Conservation (phyloP, 2,888 invertebrate species). For the Noctua fimbriata region DNA sequence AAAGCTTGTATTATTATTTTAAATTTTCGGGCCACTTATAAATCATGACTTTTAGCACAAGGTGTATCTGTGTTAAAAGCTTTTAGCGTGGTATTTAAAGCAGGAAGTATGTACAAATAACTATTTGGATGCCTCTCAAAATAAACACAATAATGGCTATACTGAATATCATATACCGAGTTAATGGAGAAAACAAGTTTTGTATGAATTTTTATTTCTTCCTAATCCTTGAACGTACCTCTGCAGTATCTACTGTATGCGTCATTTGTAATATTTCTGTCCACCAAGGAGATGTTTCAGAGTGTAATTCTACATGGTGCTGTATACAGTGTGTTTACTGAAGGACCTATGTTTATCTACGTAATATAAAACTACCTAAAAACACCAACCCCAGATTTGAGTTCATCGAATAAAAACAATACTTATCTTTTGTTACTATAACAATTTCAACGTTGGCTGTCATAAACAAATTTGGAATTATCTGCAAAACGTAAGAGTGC, state of each 20-base stretch:
- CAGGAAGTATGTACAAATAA: constrained; percentile 4
- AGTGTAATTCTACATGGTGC: neutral
- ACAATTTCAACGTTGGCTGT: constrained; percentile 4
- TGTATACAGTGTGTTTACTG: neutral
- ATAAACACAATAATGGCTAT: neutral
- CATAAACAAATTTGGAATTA: constrained; percentile 21
- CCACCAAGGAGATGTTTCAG: neutral
- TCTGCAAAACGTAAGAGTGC: constrained; percentile 11
- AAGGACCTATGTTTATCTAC: constrained; percentile 4
- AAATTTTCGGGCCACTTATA: neutral
- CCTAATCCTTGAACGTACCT: neutral
- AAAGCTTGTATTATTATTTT: neutral
- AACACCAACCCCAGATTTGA: constrained; percentile 9
- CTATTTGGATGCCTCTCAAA: neutral
- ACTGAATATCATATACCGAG: neutral
- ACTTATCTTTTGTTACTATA: constrained; percentile 48
- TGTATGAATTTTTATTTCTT: neutral
- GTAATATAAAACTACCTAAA: neutral
- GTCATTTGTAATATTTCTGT: neutral
- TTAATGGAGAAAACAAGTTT: neutral
- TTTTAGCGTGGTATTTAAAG: neutral
- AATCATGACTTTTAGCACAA: neutral
- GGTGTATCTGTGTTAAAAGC: neutral
- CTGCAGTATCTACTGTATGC: neutral
- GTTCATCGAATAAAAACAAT: constrained; percentile 43